Evolutionary conservation across 2,888 invertebrate genomes (phyloP).

Genomic region (Acanthoscelides obtectus): DNA sequence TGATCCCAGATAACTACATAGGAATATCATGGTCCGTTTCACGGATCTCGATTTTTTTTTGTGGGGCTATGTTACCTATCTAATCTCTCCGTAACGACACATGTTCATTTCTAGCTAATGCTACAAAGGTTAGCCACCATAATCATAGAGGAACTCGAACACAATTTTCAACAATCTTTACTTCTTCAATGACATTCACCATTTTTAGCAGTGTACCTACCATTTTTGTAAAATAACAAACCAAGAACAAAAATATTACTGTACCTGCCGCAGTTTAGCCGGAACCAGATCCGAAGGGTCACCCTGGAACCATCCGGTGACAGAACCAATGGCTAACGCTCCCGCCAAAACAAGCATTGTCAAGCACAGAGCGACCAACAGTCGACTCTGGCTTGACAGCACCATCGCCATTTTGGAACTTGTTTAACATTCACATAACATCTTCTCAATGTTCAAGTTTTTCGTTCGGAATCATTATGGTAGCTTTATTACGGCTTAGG

Average conservation of each 20-base stretch:
- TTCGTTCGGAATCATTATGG: background rate
- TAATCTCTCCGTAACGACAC: too few relatives aligned
- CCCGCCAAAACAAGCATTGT: conserved; percentile 54
- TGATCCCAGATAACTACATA: too few relatives aligned
- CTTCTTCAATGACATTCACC: too few relatives aligned
- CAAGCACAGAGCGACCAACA: conserved; percentile 56
- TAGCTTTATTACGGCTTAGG: background rate
- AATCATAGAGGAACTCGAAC: too few relatives aligned
- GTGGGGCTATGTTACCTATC: too few relatives aligned
- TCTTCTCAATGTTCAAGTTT: background rate
- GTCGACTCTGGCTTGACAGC: conserved; percentile 58
- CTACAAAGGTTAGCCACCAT: too few relatives aligned
- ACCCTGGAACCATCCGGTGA: conserved; percentile 60
- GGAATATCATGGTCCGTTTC: too few relatives aligned
- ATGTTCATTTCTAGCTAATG: too few relatives aligned
- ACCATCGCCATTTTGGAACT: conserved; percentile 57
- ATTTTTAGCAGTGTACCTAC: too few relatives aligned
- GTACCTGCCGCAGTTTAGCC: conserved; percentile 57
- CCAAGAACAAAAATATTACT: background rate
- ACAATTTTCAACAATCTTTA: too few relatives aligned
- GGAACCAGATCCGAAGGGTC: conserved; percentile 51
- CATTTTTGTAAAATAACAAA: too few relatives aligned
- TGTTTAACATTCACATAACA: conserved; percentile 9
- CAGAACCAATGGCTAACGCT: conserved; percentile 55
- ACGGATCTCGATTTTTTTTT: too few relatives aligned